These are phyloP conservation scores for Scaptomyza pallida DNA, from an alignment of 1,140 invertebrate genomes.

Conservation along the genomic window DNA sequence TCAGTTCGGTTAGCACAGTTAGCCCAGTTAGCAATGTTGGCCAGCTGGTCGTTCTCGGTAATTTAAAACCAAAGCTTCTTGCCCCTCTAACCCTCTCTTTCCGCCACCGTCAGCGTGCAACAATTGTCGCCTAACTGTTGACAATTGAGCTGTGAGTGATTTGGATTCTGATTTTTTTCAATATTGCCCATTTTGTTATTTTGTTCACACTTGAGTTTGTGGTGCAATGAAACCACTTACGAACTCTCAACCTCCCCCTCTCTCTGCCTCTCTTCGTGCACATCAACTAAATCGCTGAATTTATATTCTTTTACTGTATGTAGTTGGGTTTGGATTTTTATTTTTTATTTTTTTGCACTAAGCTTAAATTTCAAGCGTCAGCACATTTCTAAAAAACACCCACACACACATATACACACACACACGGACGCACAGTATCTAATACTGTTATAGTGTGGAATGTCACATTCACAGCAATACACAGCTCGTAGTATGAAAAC, in stretches of 20 bases:
- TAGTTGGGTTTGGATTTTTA: too few species aligned
- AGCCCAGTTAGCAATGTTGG: constrained; percentile 18
- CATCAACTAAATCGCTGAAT: constrained; percentile 49
- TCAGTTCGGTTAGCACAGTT: constrained; percentile 37
- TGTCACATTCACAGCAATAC: constrained; percentile 55
- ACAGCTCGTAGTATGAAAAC: constrained; percentile 50
- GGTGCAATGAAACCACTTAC: constrained; percentile 64
- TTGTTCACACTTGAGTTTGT: constrained; percentile 57
- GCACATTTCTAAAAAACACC: constrained; percentile 52
- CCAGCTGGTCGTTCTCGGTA: constrained; percentile 47
- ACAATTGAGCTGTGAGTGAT: constrained; percentile 70
- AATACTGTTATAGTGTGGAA: constrained; percentile 20
- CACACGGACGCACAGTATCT: background rate
- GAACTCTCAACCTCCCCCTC: constrained; percentile 12
- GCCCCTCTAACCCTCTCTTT: background rate
- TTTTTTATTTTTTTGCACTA: constrained; percentile 3
- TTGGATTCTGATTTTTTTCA: constrained; percentile 34
- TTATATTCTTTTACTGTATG: constrained; percentile 23
- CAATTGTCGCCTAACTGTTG: constrained; percentile 52
- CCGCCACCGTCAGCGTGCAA: background rate
- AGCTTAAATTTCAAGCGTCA: constrained; percentile 68
- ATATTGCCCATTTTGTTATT: constrained; percentile 6
- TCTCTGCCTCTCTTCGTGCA: too few species aligned
- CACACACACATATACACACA: constrained; percentile 4
- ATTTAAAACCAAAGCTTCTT: constrained; percentile 48